These are phyloP conservation scores for Pterostichus niger DNA, from an alignment of 2,888 invertebrate genomes.

Conservation along the genomic window DNA sequence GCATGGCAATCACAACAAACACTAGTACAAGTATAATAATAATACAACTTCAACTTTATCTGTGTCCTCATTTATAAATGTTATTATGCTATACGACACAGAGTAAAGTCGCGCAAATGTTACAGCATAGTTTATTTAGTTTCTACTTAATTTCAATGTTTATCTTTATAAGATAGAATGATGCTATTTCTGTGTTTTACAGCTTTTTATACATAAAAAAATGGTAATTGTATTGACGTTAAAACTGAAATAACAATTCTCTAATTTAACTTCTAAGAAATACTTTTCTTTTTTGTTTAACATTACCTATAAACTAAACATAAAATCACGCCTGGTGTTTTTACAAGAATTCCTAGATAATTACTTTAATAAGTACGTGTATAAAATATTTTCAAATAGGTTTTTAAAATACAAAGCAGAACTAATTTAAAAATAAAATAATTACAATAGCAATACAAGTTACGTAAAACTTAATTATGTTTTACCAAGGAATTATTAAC, in stretches of 20 bases:
- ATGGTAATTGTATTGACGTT: neutral
- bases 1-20: neutral
- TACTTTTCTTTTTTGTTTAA: no score
- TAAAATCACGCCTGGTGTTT: neutral
- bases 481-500: no score
- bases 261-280: neutral
- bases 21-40: no score
- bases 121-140: neutral
- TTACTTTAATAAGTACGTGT: neutral
- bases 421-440: neutral
- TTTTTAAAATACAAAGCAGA: no score
- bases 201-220: neutral
- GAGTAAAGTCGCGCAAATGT: neutral
- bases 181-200: neutral
- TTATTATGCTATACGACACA: neutral
- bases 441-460: no score
- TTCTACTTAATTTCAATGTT: neutral
- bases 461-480: no score
- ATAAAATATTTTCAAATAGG: no score
- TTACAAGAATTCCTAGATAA: conserved; percentile 1
- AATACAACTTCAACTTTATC: neutral
- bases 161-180: conserved; percentile 1
- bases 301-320: neutral
- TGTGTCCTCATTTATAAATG: conserved; percentile 10
- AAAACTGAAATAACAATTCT: neutral